Base-by-base conservation (phyloP, 2,113 vertebrate genomes). In the Heteronetta atricapilla region DNA sequence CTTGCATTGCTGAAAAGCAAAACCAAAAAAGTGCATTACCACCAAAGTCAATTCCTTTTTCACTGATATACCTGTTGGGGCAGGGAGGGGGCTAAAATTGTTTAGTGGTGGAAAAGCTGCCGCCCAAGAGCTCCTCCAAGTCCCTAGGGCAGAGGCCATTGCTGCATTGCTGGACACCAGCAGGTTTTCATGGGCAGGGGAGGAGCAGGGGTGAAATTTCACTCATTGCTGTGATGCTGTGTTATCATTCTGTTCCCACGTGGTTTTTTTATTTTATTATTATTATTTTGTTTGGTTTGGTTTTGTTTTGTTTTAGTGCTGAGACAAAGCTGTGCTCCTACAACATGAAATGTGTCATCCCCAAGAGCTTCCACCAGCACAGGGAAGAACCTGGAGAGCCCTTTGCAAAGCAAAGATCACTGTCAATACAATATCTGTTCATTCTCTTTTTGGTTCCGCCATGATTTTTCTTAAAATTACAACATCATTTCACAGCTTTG, bases 1-100 rank as follows among this genome's bases (percentile, higher is more conserved):
- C 91, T 6, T 93, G 91, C 42, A 6, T 26, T 1, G 13, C 91
- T 93, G 86, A 7, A 89, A 81, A 64, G 50, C 59, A 93, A 89
- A 85, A 85, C 11, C 40, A 76, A 69, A 59, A 34, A 5, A 81
- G 56, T 46, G 17, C 16, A 2, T 89, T 76, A 93, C 11, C 63
- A 53, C 33, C 63, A 31, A 4, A 31, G 33, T 66, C 0, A 0
- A 3, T 12, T 13, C 69, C 48, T 60, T 67, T 67, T 19, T 14
- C 64, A 28, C 5, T 1, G 2, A 29, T 5, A 25, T 7, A 13
- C 25, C 34, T 25, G 6, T 4, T 60, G 60, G 53, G 13, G 13
- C 19, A 23, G 33, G 58, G 34, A 84, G 25, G 36, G 81, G 11
- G 12, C 38, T 60, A 52, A 59, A 74, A 59, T 31, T 59, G 38